A percentile compares a stretch with the other conserved stretches of the same genome.
These are phyloP conservation scores for Anisognathus igniventris DNA, from an alignment of 2,797 vertebrate genomes.

Conservation along the genomic window DNA sequence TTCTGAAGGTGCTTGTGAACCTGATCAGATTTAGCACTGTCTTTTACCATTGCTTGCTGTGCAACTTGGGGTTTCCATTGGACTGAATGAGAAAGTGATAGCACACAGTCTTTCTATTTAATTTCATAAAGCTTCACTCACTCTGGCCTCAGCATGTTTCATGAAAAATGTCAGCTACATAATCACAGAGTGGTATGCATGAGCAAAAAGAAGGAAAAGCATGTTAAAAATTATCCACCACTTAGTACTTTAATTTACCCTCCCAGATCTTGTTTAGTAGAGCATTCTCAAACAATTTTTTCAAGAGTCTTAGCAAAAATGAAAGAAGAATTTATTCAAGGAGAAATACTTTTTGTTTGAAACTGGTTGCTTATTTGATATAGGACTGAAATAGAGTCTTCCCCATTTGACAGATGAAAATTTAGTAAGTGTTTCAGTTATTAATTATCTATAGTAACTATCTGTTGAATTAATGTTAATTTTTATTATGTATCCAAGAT, in stretches of 20 bases:
- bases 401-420: not conserved
- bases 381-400: not conserved
- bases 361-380: not conserved
- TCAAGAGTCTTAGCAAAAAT: not conserved
- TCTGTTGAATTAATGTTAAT: not conserved
- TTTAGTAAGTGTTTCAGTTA: not conserved
- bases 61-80: not conserved
- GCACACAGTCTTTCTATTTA: not conserved
- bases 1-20: not conserved
- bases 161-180: not conserved
- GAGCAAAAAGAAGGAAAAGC: not conserved
- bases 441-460: slow-evolving; percentile 6
- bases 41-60: not conserved
- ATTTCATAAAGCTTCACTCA: not conserved
- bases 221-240: not conserved
- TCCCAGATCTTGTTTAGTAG: not conserved
- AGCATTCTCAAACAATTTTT: slow-evolving; percentile 8
- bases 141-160: not conserved
- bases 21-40: not conserved
- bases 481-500: slow-evolving; percentile 12
- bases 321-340: not conserved
- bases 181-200: not conserved
- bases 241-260: not conserved
- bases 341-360: not conserved
- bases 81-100: not conserved